Conservation (phyloP, 2,113 vertebrate genomes). For the Lophura nycthemera region DNA sequence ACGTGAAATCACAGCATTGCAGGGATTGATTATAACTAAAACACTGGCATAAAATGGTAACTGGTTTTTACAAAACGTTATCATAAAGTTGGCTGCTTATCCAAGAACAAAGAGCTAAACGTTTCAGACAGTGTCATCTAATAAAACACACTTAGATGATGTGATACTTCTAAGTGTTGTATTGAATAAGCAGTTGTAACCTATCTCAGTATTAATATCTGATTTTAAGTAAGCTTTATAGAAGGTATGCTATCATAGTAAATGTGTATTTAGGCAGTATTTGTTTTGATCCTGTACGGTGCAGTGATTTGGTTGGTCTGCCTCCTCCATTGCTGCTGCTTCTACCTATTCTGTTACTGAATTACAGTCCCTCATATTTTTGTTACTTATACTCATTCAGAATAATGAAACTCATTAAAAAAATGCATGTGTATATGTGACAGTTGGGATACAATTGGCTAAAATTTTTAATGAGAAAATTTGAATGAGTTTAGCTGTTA, state of each 20-base stretch:
- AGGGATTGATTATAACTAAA: neutral
- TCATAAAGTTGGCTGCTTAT: neutral
- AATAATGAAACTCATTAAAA: neutral
- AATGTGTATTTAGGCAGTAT: neutral
- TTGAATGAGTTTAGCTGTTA: neutral
- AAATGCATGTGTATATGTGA: neutral
- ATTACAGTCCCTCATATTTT: neutral
- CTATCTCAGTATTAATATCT: conserved; percentile 6
- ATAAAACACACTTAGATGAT: neutral
- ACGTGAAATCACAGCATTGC: too few species aligned
- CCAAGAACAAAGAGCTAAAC: neutral
- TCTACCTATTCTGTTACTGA: neutral
- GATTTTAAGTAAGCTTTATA: conserved; percentile 5
- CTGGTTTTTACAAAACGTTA: neutral
- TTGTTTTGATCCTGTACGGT: neutral
- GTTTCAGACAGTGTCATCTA: neutral
- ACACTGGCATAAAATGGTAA: neutral
- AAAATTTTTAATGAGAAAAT: conserved; percentile 12
- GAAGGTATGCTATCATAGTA: neutral
- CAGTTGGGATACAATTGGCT: neutral
- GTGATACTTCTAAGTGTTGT: neutral
- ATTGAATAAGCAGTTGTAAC: neutral
- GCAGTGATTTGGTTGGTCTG: neutral
- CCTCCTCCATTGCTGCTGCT: neutral
- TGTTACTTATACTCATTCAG: conserved; percentile 4